Evolutionary conservation across 2,888 invertebrate species (phyloP), one percentile per base, ranked within the genome.

Genomic region (Zygothrica quintamaculata): DNA sequence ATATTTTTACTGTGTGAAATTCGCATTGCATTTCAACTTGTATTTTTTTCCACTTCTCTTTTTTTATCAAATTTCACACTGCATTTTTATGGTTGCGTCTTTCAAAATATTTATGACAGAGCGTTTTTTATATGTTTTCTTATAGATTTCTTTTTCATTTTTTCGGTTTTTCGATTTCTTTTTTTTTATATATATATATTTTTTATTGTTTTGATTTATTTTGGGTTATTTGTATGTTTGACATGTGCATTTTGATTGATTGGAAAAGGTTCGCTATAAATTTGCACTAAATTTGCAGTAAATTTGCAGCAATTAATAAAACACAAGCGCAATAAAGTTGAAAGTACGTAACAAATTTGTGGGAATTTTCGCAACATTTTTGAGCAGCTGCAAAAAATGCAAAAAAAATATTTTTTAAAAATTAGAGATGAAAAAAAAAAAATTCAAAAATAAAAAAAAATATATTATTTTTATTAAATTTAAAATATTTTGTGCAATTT

Each of bases 51-150:
- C 61, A 22, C 31, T 53, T 48, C 44, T 22, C 15, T 55, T 33
- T 51, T 77, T 73, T 77, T 65, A 59, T 52, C 39, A n/a, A 68
- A 84, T 87, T 87, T 85, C 76, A 78, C 80, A 84, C 84, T 88
- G 87, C 81, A 86, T 81, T 88, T 88, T 78, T 86, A 85, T 84
- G 74, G 76, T 74, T 77, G 58, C 56, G 44, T 66, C 75, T 75
- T 80, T 82, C 82, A 82, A 85, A 82, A 85, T 80, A 82, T 82
- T 82, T 82, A 82, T 74, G 71, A 76, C 74, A 37, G 48, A 33
- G 69, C 56, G 56, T 48, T 62, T 77, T 72, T 71, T 65, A 67
- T 62, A 51, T 57, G 47, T 47, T 67, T 78, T 74, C 77, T 73
- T 64, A 34, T 11, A 43, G 39, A 42, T 65, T 51, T 47, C n/a